phyloP scores from a whole-genome alignment of 2,113 vertebrate genomes.

The Laticauda laticaudata region DNA sequence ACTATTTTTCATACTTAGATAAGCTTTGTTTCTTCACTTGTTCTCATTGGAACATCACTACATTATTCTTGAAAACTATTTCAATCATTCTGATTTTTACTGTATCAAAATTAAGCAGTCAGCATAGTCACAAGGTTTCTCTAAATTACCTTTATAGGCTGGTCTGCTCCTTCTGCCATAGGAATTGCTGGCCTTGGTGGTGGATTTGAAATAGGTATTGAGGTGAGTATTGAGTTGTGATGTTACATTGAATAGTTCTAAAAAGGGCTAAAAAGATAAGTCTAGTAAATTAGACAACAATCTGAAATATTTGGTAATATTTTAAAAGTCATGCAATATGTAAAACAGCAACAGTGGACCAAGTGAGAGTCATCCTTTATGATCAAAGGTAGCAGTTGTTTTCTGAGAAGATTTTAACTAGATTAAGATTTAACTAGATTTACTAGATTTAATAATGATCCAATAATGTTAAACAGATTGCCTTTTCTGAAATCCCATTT shows the following conservation, averaged over 20 bases:
- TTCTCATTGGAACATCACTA: background rate
- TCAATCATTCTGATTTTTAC: background rate
- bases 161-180: constrained; percentile 96
- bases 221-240: constrained; percentile 75
- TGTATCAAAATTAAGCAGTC: background rate
- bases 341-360: background rate
- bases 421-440: background rate
- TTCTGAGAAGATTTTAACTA: background rate
- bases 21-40: background rate
- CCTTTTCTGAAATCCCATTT: background rate
- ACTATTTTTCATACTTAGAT: background rate
- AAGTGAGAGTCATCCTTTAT: background rate
- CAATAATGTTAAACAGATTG: background rate
- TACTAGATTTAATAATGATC: background rate
- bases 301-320: background rate
- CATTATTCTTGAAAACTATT: background rate
- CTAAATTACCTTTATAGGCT: constrained; percentile 70
- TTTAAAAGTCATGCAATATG: background rate
- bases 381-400: background rate
- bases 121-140: background rate
- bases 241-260: background rate
- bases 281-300: background rate
- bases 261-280: background rate
- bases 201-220: constrained; percentile 95
- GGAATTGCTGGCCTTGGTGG: constrained; percentile 95